These are phyloP conservation scores for Napeogenes sylphis DNA, from an alignment of 2,888 invertebrate species.

Conservation along the genomic window DNA sequence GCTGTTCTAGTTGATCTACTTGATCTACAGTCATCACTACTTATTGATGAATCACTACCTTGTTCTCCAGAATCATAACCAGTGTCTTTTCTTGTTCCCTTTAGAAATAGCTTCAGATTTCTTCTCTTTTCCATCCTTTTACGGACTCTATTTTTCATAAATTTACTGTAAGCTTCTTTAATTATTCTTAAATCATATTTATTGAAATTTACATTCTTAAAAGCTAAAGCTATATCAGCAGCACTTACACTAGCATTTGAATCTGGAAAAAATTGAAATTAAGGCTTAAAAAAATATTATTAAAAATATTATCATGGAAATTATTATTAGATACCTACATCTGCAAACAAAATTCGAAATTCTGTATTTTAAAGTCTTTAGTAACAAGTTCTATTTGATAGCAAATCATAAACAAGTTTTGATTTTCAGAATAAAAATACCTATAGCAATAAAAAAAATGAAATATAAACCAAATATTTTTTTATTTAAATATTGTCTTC, in stretches of 20 bases:
- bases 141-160: slow-evolving; percentile 40
- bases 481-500: too few relatives aligned
- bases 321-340: too few relatives aligned
- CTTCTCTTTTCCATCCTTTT: slow-evolving; percentile 51
- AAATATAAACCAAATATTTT: too few relatives aligned
- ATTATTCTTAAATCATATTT: slow-evolving; percentile 51
- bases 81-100: slow-evolving; percentile 42
- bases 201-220: slow-evolving; percentile 50
- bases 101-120: slow-evolving; percentile 44
- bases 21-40: slow-evolving; percentile 57
- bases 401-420: too few relatives aligned
- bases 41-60: slow-evolving; percentile 59
- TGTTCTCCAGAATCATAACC: slow-evolving; percentile 58
- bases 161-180: slow-evolving; percentile 47
- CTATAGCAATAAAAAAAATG: too few relatives aligned
- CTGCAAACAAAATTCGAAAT: too few relatives aligned
- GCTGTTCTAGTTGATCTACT: slow-evolving; percentile 45
- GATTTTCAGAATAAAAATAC: too few relatives aligned
- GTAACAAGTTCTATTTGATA: too few relatives aligned
- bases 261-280: slow-evolving; percentile 43
- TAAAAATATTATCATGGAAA: too few relatives aligned
- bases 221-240: slow-evolving; percentile 49
- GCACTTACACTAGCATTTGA: slow-evolving; percentile 52
- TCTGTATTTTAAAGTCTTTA: too few relatives aligned
- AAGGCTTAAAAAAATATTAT: not conserved